Base-by-base conservation (phyloP, 2,797 vertebrate species). In the Sternarchorhynchus goeldii region DNA sequence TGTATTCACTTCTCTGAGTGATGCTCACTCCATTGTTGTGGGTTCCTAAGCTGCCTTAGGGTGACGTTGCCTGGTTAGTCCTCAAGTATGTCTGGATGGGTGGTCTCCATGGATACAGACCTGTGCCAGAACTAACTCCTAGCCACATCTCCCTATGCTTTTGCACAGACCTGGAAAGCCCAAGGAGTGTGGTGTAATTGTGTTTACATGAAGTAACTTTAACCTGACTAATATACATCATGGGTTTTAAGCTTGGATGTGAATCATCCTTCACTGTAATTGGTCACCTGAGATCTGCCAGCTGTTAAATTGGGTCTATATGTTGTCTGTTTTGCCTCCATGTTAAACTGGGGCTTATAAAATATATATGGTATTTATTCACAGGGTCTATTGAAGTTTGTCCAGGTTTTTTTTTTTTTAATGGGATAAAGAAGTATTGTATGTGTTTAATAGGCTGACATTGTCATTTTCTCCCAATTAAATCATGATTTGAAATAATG, bases 121-220 rank as follows among this genome's bases (percentile, higher is more conserved):
- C 59, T 57, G 66, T 45, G 18, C 39, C 57, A 64, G 69, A 55
- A 60, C 31, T 70, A 39, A 6, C 45, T 77, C 45, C 73, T 67
- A 50, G 66, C 31, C n/a, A 74, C 36, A 60, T 63, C 39, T 57
- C 68, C 69, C 67, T 56, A 63, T 59, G 58, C n/a, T 36, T 81
- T 83, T 76, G 45, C 62, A 72, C 71, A 73, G 10, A 63, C 81
- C 20, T 41, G 32, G 76, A 82, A 78, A 63, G 39, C 60, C 21
- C 71, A 45, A 64, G 69, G 74, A 53, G 64, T 62, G 71, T 80
- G 76, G 56, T 66, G 58, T 83, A 76, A 68, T 72, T 58, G 58
- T 76, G 79, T 81, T 81, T 82, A 76, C 81, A 78, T 72, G 34
- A 67, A 17, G 25, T 69, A 82, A 69, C 32, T 63, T 73, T 56